Base-by-base conservation (phyloP, 2,797 vertebrate genomes). In the Hipposideros larvatus region DNA sequence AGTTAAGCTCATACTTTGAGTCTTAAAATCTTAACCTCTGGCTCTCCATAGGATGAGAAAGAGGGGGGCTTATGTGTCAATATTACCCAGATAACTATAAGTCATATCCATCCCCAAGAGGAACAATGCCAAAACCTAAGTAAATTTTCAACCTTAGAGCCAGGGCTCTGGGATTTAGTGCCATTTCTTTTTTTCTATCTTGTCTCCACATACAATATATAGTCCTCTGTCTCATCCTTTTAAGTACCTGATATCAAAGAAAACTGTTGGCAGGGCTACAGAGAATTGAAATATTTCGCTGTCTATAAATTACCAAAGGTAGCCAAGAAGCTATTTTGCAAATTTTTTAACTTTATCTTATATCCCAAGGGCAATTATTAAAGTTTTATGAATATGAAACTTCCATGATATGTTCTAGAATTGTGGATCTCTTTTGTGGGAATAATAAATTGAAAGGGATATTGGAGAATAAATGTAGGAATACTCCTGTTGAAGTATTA, bases 321-420 rank as follows among this genome's bases (percentile, higher is more conserved):
- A 89, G 51, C 63, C 71, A 79, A 71, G 31, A 93, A 89, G 31
- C 21, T 66, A 93, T 85, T 93, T 82, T 93, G 46, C 10, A 85
- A 65, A 57, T 63, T 55, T 78, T 92, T 89, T 65, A 92, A 74
- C 55, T 85, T 91, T 65, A 83, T 87, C n/a, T 84, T 94, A 19
- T 84, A 93, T 65, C 37, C 28, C 87, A 87, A 95, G 66, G 51
- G 57, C 26, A 91, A 68, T 88, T n/a, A 63, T 31, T 88, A 57
- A 88, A 85, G 59, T 78, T 93, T 96, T 79, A 77, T 85, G 92
- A 92, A 78, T 65, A 78, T 91, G 55, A 43, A 5, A 68, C 46
- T 89, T 15, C 70, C 71, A 53, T 73, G 43, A 96, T 46, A 26
- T 68, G 53, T 91, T 90, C 22, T 96, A 88, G 63, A 91, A 93